Evolutionary conservation across 1,140 invertebrate species (phyloP).

Genomic region (Sinella curviseta): DNA sequence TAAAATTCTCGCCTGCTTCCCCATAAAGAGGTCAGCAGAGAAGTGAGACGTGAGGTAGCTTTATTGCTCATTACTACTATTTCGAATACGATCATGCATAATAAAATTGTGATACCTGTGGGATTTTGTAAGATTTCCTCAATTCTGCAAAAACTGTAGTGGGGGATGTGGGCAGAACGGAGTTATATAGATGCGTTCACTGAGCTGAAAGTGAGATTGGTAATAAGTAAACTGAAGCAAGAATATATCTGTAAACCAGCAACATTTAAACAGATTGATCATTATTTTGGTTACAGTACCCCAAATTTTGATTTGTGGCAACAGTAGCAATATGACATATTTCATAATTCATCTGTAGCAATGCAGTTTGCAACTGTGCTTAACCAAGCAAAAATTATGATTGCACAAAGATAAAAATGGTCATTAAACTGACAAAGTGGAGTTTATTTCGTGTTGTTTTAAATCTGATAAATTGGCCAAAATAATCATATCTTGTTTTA

Average conservation of each 20-base stretch:
- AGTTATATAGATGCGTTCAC: background rate
- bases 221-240: background rate
- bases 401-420: background rate
- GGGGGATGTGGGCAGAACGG: background rate
- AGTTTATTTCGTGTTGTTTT: no score
- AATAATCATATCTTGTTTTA: no score
- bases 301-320: background rate
- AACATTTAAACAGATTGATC: no score
- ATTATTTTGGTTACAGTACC: no score
- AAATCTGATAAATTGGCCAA: no score
- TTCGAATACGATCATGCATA: background rate
- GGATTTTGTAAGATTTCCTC: background rate
- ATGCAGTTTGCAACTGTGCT: background rate
- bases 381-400: background rate
- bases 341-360: background rate
- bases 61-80: background rate
- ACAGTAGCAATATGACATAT: background rate
- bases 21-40: background rate
- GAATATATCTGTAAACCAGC: no score
- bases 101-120: background rate
- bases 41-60: background rate
- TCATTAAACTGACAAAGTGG: no score
- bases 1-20: no score
- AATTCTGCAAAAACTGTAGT: background rate
- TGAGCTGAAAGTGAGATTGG: background rate